Conservation (phyloP, 53 echinoderm and acorn worm species). For the Crossaster papposus region DNA sequence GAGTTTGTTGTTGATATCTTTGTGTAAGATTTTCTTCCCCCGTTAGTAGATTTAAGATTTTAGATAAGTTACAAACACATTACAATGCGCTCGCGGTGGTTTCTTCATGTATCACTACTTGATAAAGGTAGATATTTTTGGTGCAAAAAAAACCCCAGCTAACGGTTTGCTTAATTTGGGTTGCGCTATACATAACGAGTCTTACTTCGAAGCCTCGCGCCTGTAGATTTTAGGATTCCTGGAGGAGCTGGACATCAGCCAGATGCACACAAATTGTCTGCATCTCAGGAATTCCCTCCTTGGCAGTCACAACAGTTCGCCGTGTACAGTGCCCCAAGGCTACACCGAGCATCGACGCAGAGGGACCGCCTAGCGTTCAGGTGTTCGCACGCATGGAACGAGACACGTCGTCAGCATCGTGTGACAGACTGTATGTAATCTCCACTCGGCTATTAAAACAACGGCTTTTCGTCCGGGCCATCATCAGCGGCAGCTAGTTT, state of each 20-base stretch:
- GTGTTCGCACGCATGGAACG: neutral
- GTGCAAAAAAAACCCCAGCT: neutral
- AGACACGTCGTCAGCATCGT: neutral
- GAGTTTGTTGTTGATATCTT: neutral
- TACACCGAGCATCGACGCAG: neutral
- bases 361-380: neutral
- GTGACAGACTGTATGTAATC: neutral
- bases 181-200: neutral
- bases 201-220: neutral
- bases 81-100: neutral
- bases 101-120: neutral
- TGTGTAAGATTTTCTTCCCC: neutral
- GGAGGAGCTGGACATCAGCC: neutral
- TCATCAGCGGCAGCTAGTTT: neutral
- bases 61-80: neutral
- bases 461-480: neutral
- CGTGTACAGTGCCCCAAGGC: slow-evolving; percentile 15
- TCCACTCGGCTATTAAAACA: too few species aligned
- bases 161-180: neutral
- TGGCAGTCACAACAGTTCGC: slow-evolving; percentile 21
- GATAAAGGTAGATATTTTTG: neutral
- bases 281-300: slow-evolving; percentile 27
- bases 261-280: neutral
- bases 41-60: neutral
- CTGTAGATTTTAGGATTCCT: neutral